These are phyloP conservation scores for Cololabis saira DNA, from an alignment of 2,113 vertebrate species.

Conservation along the genomic window DNA sequence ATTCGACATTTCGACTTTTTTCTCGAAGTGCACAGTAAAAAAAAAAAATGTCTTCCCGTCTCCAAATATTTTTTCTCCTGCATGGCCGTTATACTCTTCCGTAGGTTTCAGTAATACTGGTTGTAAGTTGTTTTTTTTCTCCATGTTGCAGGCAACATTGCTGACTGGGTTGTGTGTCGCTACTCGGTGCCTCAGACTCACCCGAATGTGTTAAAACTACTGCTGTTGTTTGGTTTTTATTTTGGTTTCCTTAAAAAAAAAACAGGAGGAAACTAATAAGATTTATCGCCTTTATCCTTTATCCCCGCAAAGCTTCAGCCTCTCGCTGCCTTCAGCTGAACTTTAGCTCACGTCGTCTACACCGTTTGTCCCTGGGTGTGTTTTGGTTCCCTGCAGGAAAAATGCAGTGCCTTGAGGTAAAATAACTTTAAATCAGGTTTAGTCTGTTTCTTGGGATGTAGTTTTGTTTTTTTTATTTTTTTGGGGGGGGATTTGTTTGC, in stretches of 20 bases:
- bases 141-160: constrained; percentile 33
- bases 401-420: constrained; percentile 56
- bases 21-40: no score
- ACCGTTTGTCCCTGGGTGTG: background rate
- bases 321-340: constrained; percentile 8
- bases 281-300: background rate
- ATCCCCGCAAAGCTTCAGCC: no score
- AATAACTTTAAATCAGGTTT: background rate
- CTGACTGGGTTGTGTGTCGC: constrained; percentile 7
- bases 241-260: no score
- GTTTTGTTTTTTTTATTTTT: background rate
- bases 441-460: background rate
- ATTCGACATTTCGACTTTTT: no score
- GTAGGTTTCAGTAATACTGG: no score
- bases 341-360: background rate
- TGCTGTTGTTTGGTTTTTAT: constrained; percentile 3
- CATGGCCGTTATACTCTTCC: no score
- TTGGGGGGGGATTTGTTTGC: constrained; percentile 10
- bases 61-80: no score
- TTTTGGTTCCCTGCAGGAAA: constrained; percentile 43
- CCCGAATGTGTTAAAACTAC: constrained; percentile 15
- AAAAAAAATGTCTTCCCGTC: no score
- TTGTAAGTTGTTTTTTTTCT: background rate
- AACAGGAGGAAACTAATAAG: background rate
- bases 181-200: constrained; percentile 23